phyloP scores from a whole-genome alignment of 2,888 invertebrate species.

The Aphodius granarius region DNA sequence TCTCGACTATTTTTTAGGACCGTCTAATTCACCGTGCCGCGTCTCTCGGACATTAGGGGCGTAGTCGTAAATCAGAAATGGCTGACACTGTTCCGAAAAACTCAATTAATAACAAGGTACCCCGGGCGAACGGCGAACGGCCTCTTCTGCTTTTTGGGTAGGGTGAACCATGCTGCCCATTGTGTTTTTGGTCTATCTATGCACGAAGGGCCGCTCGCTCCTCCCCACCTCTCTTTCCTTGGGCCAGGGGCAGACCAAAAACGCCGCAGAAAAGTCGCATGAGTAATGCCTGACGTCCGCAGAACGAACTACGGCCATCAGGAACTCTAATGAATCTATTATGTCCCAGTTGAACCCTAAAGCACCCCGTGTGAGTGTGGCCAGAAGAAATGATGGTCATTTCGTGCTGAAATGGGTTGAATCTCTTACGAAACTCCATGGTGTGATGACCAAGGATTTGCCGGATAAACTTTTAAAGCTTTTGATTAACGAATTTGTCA shows the following conservation, averaged over 20 bases:
- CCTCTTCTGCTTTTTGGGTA: conserved; percentile 23
- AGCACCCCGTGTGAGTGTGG: neutral
- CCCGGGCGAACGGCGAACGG: conserved; percentile 39
- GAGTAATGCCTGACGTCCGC: conserved; percentile 50
- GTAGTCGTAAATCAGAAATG: conserved; percentile 41
- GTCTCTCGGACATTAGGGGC: conserved; percentile 33
- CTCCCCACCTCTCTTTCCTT: conserved; percentile 30
- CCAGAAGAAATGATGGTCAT: conserved; percentile 32
- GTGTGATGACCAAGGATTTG: neutral
- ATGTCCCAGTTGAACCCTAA: conserved; percentile 36
- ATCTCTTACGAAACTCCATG: neutral
- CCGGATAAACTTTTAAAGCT: neutral
- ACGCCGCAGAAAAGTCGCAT: conserved; percentile 46
- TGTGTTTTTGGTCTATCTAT: conserved; percentile 39
- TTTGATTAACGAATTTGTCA: neutral
- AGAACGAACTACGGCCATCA: conserved; percentile 46
- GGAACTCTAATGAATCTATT: conserved; percentile 52
- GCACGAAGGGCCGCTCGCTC: conserved; percentile 27
- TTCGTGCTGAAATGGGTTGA: conserved; percentile 20
- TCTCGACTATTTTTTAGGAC: conserved; percentile 31
- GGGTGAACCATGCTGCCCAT: conserved; percentile 30
- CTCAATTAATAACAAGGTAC: conserved; percentile 39
- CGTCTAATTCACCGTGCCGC: conserved; percentile 34
- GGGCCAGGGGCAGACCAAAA: conserved; percentile 34
- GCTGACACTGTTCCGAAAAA: conserved; percentile 42